A percentile compares a stretch with the other conserved stretches of the same genome.
phyloP scores from a whole-genome alignment of 2,797 vertebrate genomes.

The Mergus octosetaceus region DNA sequence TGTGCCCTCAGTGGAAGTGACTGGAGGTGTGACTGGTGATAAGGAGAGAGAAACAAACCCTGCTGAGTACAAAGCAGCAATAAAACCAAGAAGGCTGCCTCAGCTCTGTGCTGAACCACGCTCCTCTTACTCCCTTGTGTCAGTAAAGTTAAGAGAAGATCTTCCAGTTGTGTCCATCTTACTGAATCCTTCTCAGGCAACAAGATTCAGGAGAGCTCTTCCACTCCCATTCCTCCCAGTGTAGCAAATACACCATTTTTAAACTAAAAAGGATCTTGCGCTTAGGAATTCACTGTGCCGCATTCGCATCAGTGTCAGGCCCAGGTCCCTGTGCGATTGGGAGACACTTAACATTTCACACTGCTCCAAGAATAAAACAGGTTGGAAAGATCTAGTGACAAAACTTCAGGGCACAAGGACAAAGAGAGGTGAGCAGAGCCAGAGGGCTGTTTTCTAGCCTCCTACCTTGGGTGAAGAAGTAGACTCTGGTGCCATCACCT shows the following conservation, averaged over 20 bases:
- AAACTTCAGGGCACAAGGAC: neutral
- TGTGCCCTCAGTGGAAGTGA: neutral
- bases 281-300: neutral
- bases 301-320: neutral
- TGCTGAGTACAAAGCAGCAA: neutral
- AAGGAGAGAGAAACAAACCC: neutral
- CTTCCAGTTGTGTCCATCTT: neutral
- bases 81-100: neutral
- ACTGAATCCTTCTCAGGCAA: neutral
- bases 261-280: neutral
- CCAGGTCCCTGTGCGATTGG: neutral
- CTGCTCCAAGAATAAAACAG: neutral
- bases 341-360: neutral
- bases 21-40: neutral
- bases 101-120: neutral
- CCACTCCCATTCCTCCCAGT: neutral
- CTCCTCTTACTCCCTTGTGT: neutral
- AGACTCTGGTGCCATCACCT: constrained; percentile 96
- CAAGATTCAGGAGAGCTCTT: neutral
- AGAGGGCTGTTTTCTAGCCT: neutral
- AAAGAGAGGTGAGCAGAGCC: neutral
- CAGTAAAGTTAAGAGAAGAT: neutral
- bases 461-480: constrained; percentile 98
- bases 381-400: neutral
- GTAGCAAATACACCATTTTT: neutral